Conservation (phyloP, 2,888 invertebrate genomes). For the Seira musarum region DNA sequence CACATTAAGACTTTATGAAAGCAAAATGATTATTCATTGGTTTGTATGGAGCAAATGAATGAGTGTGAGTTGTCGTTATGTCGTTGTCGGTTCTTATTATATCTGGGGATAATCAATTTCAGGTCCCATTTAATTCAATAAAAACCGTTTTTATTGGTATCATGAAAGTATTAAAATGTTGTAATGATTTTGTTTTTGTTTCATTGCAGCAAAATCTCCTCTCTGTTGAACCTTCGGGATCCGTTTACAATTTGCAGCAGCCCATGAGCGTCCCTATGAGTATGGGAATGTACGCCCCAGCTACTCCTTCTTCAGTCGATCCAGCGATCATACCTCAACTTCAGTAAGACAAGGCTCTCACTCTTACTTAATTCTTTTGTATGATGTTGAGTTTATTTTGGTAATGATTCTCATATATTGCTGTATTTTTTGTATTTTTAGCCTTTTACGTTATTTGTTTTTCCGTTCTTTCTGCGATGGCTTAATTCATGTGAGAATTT, state of each 20-base stretch:
- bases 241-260: slow-evolving; percentile 74
- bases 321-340: slow-evolving; percentile 94
- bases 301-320: slow-evolving; percentile 85
- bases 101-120: too few species aligned
- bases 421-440: too few species aligned
- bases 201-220: slow-evolving; percentile 84
- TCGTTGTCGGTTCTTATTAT: too few species aligned
- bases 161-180: too few species aligned
- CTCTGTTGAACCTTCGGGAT: slow-evolving; percentile 79
- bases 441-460: slow-evolving; percentile 21
- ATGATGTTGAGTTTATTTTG: too few species aligned
- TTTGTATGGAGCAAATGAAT: background rate
- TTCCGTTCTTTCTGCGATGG: background rate
- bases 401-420: too few species aligned
- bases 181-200: slow-evolving; percentile 14
- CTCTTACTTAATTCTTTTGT: too few species aligned
- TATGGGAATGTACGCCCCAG: slow-evolving; percentile 73
- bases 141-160: too few species aligned
- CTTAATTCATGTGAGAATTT: background rate
- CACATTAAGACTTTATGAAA: slow-evolving; percentile 49
- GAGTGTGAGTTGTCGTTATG: too few species aligned
- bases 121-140: too few species aligned
- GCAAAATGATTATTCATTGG: background rate
- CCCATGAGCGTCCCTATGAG: slow-evolving; percentile 75
- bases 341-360: slow-evolving; percentile 82